These are phyloP conservation scores for Eupeodes corollae DNA, from an alignment of 1,140 invertebrate genomes.

Conservation along the genomic window DNA sequence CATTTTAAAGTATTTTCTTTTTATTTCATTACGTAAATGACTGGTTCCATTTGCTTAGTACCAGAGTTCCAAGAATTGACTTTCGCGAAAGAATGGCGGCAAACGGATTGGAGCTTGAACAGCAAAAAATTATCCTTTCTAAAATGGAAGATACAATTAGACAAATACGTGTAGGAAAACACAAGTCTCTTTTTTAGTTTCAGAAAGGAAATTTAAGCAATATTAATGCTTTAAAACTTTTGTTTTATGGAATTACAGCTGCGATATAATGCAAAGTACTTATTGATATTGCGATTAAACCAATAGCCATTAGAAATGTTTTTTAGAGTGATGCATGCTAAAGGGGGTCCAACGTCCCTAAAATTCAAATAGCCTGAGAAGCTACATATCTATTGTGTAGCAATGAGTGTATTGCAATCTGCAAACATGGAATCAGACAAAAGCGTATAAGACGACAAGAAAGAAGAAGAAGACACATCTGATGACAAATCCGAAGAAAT, in stretches of 20 bases:
- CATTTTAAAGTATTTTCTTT: neutral
- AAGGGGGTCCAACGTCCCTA: constrained; percentile 22
- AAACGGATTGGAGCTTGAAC: neutral
- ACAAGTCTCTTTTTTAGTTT: neutral
- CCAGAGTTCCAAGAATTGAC: neutral
- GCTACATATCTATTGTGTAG: no score
- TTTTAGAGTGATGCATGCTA: constrained; percentile 21
- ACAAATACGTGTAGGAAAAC: neutral
- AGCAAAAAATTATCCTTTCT: neutral
- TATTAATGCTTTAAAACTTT: neutral
- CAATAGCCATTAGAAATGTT: constrained; percentile 37
- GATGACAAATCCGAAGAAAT: no score
- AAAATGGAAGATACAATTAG: neutral
- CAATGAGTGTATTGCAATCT: no score
- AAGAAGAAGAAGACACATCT: no score
- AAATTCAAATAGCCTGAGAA: constrained; percentile 18
- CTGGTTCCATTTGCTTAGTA: neutral
- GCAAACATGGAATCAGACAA: no score
- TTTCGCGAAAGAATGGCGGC: neutral
- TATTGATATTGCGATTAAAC: constrained; percentile 22
- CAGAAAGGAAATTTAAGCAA: neutral
- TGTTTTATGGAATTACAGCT: neutral
- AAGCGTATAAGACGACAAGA: no score
- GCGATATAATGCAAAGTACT: constrained; percentile 5
- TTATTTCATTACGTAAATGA: neutral